Evolutionary conservation across 2,888 invertebrate genomes (phyloP).

Genomic region (Eupithecia insigniata): DNA sequence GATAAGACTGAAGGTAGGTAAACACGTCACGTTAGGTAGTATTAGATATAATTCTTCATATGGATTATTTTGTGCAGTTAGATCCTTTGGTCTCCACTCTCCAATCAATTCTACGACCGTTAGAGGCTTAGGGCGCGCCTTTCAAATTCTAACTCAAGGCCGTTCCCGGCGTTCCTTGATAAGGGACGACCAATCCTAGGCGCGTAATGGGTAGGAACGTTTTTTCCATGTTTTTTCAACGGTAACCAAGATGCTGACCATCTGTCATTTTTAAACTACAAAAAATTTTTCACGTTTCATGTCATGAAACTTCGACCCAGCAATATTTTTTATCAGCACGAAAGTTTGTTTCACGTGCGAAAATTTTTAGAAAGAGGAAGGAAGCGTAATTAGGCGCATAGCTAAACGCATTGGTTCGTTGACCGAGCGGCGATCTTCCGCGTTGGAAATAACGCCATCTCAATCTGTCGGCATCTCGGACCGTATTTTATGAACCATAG

Average conservation of each 20-base stretch:
- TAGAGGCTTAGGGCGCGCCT: slow-evolving; percentile 52
- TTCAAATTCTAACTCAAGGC: slow-evolving; percentile 63
- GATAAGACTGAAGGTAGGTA: not conserved
- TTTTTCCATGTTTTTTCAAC: slow-evolving; percentile 62
- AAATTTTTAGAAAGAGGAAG: slow-evolving; percentile 48
- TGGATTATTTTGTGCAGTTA: not conserved
- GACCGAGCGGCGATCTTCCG: slow-evolving; percentile 65
- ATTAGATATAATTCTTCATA: no score
- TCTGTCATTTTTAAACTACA: slow-evolving; percentile 29
- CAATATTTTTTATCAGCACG: not conserved
- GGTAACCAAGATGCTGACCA: slow-evolving; percentile 35
- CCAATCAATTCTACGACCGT: not conserved
- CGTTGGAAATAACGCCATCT: slow-evolving; percentile 62
- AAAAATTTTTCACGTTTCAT: slow-evolving; percentile 2
- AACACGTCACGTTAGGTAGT: not conserved
- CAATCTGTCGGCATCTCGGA: slow-evolving; percentile 40
- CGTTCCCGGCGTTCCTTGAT: slow-evolving; percentile 68
- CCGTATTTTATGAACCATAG: slow-evolving; percentile 43
- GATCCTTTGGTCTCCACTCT: not conserved
- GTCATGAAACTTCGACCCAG: not conserved
- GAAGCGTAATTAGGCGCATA: slow-evolving; percentile 51
- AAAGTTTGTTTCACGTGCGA: slow-evolving; percentile 7
- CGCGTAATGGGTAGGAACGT: no score
- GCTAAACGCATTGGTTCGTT: slow-evolving; percentile 56
- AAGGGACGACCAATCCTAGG: slow-evolving; percentile 72